Evolutionary conservation across 2,888 invertebrate genomes (phyloP), one percentile per base, ranked within the genome.

Genomic region (Rhodophaea formosa): DNA sequence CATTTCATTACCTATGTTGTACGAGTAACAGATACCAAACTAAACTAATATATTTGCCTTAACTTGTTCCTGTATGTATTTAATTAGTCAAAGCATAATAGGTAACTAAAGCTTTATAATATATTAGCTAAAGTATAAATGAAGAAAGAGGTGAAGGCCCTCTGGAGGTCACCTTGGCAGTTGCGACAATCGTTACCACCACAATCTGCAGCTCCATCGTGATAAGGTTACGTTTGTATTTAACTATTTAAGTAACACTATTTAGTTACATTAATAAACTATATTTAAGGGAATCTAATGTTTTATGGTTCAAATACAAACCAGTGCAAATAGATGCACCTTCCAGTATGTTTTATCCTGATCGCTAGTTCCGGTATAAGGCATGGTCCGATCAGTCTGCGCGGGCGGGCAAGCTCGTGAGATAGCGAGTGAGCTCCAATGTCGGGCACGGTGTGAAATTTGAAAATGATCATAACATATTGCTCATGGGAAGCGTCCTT

Each of bases 401-500:
- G 53, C 58, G 53, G 64, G 68, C 74, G 70, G 71, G 73, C 75
- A 86, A 86, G 86, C 86, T 81, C 78, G 80, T 86, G 86, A 79
- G 70, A 63, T 76, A 79, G 81, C 86, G 70, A 80, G 85, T 84
- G 87, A 79, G 80, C 82, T 75, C 69, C 72, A 68, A 72, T 76
- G 75, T 74, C 74, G 72, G 75, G 75, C 79, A 79, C 78, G 76
- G 82, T 84, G 86, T 78, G 73, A 70, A 71, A 78, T 72, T 82
- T 71, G 74, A 76, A 77, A 79, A 84, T 82, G 83, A 80, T 75
- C 77, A 72, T 71, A 72, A 70, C 61, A 64, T 67, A 79, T 85
- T 86, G 87, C 85, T 88, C 78, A 82, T 84, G 84, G 89, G 85
- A 91, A 88, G 88, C 89, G 86, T 90, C 87, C 81, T 80, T 84